Percentiles rank a stretch among this genome's conserved stretches.
These are phyloP conservation scores for Sanderia malayensis DNA, from an alignment of 30 jellyfish, hydroid and myxozoan genomes.

Conservation along the genomic window DNA sequence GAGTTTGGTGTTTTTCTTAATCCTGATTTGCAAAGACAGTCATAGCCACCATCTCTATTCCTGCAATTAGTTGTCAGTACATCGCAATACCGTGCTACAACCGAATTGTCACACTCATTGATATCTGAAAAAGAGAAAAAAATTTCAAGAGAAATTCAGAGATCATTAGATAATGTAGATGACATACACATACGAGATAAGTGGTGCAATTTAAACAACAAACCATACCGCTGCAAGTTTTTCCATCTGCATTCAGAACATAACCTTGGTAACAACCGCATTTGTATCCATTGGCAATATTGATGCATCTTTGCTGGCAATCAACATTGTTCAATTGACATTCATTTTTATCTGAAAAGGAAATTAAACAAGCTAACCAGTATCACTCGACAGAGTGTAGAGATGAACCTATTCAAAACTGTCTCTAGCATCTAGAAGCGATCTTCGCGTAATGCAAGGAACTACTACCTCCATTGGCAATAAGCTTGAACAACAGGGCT, in stretches of 20 bases:
- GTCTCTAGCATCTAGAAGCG: too few species aligned
- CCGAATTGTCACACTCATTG: slow-evolving; percentile 45
- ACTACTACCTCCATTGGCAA: too few species aligned
- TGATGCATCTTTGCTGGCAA: slow-evolving; percentile 20
- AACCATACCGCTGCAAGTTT: too few species aligned
- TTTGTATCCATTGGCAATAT: slow-evolving; percentile 20
- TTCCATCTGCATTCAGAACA: slow-evolving; percentile 26
- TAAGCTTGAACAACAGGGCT: too few species aligned
- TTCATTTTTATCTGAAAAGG: slow-evolving; percentile 20
- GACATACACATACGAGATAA: too few species aligned
- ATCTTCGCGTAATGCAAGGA: too few species aligned
- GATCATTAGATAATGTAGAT: too few species aligned
- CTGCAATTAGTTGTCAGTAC: slow-evolving; percentile 25
- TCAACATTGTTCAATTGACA: slow-evolving; percentile 17
- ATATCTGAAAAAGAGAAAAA: slow-evolving; percentile 39
- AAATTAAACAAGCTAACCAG: too few species aligned
- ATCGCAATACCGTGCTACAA: slow-evolving; percentile 36
- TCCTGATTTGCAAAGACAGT: slow-evolving; percentile 64
- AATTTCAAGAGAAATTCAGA: too few species aligned
- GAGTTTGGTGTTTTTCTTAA: slow-evolving; percentile 1
- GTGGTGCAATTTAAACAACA: too few species aligned
- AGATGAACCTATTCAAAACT: too few species aligned
- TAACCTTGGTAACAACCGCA: slow-evolving; percentile 43
- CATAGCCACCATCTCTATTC: slow-evolving; percentile 49
- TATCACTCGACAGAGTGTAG: too few species aligned